Evolutionary conservation across 2,113 vertebrate species (phyloP), one percentile per base, ranked within the genome.

Genomic region (Spea bombifrons): DNA sequence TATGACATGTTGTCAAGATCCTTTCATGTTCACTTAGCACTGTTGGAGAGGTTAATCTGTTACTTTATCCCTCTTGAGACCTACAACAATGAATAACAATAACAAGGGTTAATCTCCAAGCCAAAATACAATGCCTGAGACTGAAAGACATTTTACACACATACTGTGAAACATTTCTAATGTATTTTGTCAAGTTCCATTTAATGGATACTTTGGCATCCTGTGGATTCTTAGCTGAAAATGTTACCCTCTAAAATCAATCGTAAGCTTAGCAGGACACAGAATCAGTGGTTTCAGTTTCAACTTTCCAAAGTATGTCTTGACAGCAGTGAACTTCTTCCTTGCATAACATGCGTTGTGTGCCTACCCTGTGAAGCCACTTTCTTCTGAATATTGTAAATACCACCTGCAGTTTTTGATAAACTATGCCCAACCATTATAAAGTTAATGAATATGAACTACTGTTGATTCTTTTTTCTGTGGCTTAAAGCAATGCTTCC

Each of bases 121-220:
- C 71, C 50, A 73, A 17, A 45, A 9, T 8, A 8, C 77, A 67
- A 8, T 50, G 65, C 74, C 61, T 74, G 45, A 61, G 71, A 15
- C 63, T 50, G 71, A 64, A 74, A 61, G 71, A 67, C 64, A 68
- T 80, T 50, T 12, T 52, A 57, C 47, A 16, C 53, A 45, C 78
- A 68, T 74, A 71, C 78, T 80, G 78, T 50, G 78, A 80, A 73
- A 80, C 71, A 74, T 80, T 80, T 74, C 78, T 61, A 46, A 16
- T 63, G 30, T 74, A 71, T 80, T 73, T 65, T 67, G 69, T 71
- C 78, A 48, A 52, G 71, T 74, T 74, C 43, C 71, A 46, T 61
- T 68, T 74, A 80, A 68, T 74, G 71, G 71, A 79, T 80, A 59
- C 52, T 66, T 59, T 15, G 48, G 63, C 63, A 50, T 74, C 78